Conservation (phyloP, 1,140 invertebrate genomes). For the Paracyclopina nana region DNA sequence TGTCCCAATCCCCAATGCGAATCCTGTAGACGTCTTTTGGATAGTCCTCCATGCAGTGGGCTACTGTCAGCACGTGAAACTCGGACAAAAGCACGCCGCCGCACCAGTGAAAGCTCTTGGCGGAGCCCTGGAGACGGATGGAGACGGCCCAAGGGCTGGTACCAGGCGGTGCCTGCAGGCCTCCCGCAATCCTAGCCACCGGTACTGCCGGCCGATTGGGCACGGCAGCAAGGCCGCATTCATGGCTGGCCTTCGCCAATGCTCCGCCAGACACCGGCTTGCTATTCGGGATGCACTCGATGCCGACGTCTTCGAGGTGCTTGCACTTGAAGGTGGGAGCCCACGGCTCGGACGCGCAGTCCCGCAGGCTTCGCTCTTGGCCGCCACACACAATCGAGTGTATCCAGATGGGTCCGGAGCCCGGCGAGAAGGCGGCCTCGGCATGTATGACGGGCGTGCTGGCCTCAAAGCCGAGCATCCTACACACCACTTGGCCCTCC, state of each 20-base stretch:
- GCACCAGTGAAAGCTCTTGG: slow-evolving; percentile 42
- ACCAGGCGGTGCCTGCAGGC: slow-evolving; percentile 27
- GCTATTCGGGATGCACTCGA: slow-evolving; percentile 32
- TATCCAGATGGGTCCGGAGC: slow-evolving; percentile 47
- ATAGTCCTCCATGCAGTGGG: slow-evolving; percentile 49
- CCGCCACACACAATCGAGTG: slow-evolving; percentile 45
- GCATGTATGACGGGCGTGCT: slow-evolving; percentile 25
- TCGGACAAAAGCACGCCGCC: slow-evolving; percentile 49
- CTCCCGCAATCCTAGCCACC: slow-evolving; percentile 25
- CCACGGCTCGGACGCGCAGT: slow-evolving; percentile 44
- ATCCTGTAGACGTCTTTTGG: slow-evolving; percentile 42
- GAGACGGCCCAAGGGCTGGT: slow-evolving; percentile 44
- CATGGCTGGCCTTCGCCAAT: too few relatives aligned
- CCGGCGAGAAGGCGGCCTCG: slow-evolving; percentile 27
- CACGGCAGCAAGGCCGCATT: neutral
- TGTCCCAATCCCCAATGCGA: slow-evolving; percentile 47
- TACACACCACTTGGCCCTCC: slow-evolving; percentile 34
- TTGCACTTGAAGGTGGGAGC: slow-evolving; percentile 43
- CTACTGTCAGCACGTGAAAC: slow-evolving; percentile 49
- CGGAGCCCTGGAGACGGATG: slow-evolving; percentile 37
- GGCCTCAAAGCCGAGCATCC: slow-evolving; percentile 38
- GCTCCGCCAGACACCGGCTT: neutral
- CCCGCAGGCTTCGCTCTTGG: slow-evolving; percentile 39
- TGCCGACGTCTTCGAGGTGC: slow-evolving; percentile 49
- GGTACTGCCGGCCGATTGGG: neutral